These are phyloP conservation scores for Phalangium opilio DNA, from an alignment of 2,888 invertebrate species.

Conservation along the genomic window DNA sequence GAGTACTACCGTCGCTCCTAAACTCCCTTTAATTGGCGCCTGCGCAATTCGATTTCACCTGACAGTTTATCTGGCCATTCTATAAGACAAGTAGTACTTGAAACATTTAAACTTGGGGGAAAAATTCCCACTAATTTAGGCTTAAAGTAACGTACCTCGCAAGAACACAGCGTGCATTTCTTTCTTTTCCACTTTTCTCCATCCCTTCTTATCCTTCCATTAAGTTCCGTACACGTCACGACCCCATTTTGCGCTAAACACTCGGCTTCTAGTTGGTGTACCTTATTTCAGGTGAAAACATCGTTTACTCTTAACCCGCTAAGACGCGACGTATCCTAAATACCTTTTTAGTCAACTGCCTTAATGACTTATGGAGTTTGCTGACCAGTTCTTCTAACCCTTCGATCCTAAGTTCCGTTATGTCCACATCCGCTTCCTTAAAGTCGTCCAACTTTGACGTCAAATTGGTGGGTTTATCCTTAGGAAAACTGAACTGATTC, in stretches of 20 bases:
- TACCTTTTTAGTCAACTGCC: constrained; percentile 30
- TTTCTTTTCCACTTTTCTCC: constrained; percentile 38
- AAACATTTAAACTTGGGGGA: not conserved
- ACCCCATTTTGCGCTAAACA: constrained; percentile 7
- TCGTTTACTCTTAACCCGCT: too few species aligned
- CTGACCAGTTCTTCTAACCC: constrained; percentile 41
- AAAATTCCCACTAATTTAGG: not conserved
- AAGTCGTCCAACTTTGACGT: not conserved
- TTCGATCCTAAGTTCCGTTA: constrained; percentile 29
- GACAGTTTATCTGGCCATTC: not conserved
- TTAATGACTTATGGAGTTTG: constrained; percentile 38
- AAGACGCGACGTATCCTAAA: not conserved
- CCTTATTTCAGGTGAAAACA: too few species aligned
- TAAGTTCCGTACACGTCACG: constrained; percentile 31
- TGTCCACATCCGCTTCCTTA: constrained; percentile 17
- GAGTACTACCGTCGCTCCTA: too few species aligned
- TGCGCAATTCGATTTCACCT: too few species aligned
- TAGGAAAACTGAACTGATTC: not conserved
- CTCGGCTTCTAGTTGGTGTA: constrained; percentile 11
- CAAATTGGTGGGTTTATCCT: not conserved
- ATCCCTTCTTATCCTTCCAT: constrained; percentile 32
- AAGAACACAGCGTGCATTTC: constrained; percentile 37
- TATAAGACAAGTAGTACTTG: not conserved
- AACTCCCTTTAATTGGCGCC: too few species aligned
- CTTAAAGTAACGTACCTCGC: constrained; percentile 27